phyloP scores from a whole-genome alignment of 2,113 vertebrate species.

The Cardinalis cardinalis region DNA sequence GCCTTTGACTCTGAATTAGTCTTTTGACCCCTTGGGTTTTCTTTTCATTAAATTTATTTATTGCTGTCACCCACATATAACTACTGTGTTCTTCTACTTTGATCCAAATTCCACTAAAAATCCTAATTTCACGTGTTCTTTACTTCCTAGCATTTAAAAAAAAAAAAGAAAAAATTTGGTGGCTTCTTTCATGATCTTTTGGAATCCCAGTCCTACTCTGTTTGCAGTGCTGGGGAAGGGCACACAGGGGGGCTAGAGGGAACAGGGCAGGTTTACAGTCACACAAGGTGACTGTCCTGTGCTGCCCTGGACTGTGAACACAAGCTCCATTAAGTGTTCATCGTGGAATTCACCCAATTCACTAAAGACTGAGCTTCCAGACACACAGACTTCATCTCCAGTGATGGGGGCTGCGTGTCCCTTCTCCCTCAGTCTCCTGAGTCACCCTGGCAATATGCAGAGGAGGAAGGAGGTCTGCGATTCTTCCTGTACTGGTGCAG shows the following conservation, averaged over 20 bases:
- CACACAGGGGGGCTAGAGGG: rapidly evolving
- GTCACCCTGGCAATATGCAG: background rate
- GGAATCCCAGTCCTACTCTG: background rate
- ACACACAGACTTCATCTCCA: background rate
- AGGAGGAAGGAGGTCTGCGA: background rate
- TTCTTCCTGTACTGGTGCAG: background rate
- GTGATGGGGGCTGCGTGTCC: background rate
- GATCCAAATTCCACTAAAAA: background rate
- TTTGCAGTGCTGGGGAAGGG: background rate
- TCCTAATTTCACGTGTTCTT: background rate
- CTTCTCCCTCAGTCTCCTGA: background rate
- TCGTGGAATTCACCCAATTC: background rate
- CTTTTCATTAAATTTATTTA: background rate
- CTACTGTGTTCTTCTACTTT: background rate
- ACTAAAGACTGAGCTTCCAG: background rate
- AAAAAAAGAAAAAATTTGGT: too few species aligned
- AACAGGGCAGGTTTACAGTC: background rate
- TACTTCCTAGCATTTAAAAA: background rate
- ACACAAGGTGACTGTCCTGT: rapidly evolving
- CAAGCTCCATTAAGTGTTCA: background rate
- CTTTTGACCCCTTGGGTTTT: background rate
- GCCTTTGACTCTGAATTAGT: background rate
- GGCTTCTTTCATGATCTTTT: background rate
- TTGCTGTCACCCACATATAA: background rate
- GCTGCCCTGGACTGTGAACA: background rate